Evolutionary conservation across 1,140 invertebrate species (phyloP).

Genomic region (Acyrthosiphon pisum): DNA sequence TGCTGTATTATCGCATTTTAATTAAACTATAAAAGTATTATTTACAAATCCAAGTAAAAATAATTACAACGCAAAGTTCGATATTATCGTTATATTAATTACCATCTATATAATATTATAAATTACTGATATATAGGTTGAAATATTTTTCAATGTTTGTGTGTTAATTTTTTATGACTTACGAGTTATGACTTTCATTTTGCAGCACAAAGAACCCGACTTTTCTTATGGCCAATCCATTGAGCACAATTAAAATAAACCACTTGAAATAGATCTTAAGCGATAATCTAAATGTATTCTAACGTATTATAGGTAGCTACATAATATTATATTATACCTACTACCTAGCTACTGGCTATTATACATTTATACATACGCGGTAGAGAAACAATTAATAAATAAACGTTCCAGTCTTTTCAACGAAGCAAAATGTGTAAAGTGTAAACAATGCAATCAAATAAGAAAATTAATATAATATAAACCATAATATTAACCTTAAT

Average conservation of each 20-base stretch:
- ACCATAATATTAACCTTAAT: neutral
- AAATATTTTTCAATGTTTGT: neutral
- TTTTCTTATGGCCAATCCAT: neutral
- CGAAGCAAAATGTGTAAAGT: neutral
- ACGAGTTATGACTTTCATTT: neutral
- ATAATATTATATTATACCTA: neutral
- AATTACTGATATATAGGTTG: neutral
- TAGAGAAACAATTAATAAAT: neutral
- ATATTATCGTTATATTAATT: neutral
- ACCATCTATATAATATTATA: neutral
- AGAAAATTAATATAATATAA: constrained; percentile 11
- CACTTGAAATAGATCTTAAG: neutral
- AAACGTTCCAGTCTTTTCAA: neutral
- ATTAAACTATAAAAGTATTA: neutral
- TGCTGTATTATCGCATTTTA: neutral
- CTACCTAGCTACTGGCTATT: neutral
- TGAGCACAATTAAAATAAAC: neutral
- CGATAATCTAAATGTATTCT: neutral
- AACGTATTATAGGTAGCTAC: neutral
- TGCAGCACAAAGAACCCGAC: neutral
- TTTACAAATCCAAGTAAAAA: neutral
- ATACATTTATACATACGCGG: neutral
- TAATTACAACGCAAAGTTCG: neutral
- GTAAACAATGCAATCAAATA: neutral
- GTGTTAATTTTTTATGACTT: neutral